phyloP scores from a whole-genome alignment of 2,888 invertebrate genomes.

The Nematopogon swammerdamellus region DNA sequence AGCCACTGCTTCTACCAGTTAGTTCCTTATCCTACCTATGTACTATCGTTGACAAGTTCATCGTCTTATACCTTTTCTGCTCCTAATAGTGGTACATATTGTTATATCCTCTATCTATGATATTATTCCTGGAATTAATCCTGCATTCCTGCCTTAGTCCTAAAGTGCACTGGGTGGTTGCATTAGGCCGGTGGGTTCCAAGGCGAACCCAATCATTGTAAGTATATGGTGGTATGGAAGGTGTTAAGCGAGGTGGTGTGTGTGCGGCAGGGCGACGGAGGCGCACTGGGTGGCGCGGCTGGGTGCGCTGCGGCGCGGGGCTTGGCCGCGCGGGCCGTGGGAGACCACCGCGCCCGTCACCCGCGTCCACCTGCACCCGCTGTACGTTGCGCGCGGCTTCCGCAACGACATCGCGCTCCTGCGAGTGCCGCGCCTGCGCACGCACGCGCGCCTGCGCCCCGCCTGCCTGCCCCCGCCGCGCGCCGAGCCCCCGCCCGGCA shows the following conservation, averaged over 20 bases:
- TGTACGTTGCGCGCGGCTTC: slow-evolving; percentile 72
- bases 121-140: no score
- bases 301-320: slow-evolving; percentile 69
- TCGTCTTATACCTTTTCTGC: no score
- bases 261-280: slow-evolving; percentile 62
- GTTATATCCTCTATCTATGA: no score
- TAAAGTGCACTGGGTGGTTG: no score
- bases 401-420: slow-evolving; percentile 75
- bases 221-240: no score
- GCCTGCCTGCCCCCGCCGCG: slow-evolving; percentile 56
- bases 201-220: no score
- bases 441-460: slow-evolving; percentile 40
- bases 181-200: no score
- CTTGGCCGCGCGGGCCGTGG: slow-evolving; percentile 71
- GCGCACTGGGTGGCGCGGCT: slow-evolving; percentile 80
- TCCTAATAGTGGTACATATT: no score
- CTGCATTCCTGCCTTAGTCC: no score
- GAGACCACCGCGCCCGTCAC: slow-evolving; percentile 67
- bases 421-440: slow-evolving; percentile 58
- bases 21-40: slow-evolving; percentile 24
- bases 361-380: slow-evolving; percentile 66
- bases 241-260: no score
- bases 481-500: slow-evolving; percentile 59
- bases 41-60: no score
- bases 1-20: slow-evolving; percentile 82